phyloP scores from a whole-genome alignment of 2,888 invertebrate genomes.

The Smittia aterrima region DNA sequence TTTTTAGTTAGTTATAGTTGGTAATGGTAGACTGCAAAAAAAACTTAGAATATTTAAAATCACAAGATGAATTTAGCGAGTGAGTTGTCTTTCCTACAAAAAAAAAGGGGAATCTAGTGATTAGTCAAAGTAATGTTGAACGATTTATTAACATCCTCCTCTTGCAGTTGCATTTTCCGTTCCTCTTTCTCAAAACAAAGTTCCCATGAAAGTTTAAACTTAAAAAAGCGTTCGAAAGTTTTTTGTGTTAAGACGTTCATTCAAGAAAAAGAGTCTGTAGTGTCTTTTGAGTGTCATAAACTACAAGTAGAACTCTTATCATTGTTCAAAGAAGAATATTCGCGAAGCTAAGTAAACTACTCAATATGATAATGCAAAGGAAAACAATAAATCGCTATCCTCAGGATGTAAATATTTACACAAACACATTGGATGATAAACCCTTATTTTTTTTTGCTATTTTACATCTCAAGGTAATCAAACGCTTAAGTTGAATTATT shows the following conservation, averaged over 20 bases:
- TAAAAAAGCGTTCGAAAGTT: background rate
- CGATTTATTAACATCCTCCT: background rate
- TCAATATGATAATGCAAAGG: slow-evolving; percentile 11
- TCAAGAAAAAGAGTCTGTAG: background rate
- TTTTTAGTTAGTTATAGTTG: too few species aligned
- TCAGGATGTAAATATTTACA: slow-evolving; percentile 37
- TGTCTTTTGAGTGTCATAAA: slow-evolving; percentile 8
- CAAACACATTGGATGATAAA: slow-evolving; percentile 19
- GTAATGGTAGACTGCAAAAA: too few species aligned
- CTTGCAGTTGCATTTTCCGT: background rate
- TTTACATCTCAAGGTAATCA: background rate
- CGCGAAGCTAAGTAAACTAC: too few species aligned
- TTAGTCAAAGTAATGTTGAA: background rate
- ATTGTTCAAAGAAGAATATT: background rate
- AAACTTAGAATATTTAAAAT: background rate
- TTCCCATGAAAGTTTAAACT: background rate
- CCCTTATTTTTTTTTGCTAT: slow-evolving; percentile 31
- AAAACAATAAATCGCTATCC: slow-evolving; percentile 31
- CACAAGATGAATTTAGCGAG: slow-evolving; percentile 3
- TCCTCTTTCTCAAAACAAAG: background rate
- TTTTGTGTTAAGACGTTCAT: background rate
- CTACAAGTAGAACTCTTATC: slow-evolving; percentile 7
- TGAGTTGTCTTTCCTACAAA: background rate
- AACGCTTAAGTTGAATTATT: background rate
- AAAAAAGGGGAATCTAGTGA: background rate